Evolutionary conservation across 2,888 invertebrate species (phyloP).

Genomic region (Campoplex nolae): DNA sequence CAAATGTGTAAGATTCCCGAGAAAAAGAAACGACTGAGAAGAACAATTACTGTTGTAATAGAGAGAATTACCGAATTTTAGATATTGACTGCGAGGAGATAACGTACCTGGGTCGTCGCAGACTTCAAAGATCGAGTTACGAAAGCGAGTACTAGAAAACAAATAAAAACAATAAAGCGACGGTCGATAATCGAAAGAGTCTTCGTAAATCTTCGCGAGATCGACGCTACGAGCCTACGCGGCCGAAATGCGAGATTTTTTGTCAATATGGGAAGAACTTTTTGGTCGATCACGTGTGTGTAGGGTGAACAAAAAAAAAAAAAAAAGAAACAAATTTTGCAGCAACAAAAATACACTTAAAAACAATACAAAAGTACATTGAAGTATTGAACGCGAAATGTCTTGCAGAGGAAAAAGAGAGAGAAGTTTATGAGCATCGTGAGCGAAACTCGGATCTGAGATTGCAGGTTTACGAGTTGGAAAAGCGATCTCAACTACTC

Average conservation of each 20-base stretch:
- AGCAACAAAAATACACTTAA: conserved; percentile 68
- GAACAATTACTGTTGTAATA: conserved; percentile 53
- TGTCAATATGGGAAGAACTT: conserved; percentile 73
- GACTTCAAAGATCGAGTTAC: conserved; percentile 77
- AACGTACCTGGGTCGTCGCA: conserved; percentile 78
- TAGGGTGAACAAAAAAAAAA: conserved; percentile 75
- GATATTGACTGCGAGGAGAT: conserved; percentile 79
- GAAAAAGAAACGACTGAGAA: background rate
- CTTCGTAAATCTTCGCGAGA: conserved; percentile 51
- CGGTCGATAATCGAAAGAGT: conserved; percentile 52
- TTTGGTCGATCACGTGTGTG: conserved; percentile 79
- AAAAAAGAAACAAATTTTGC: conserved; percentile 32
- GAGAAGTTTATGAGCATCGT: conserved; percentile 84
- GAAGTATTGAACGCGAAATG: conserved; percentile 83
- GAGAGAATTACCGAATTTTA: conserved; percentile 76
- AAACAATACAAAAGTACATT: conserved; percentile 67
- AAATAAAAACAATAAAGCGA: conserved; percentile 62
- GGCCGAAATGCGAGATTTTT: conserved; percentile 48
- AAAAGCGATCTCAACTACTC: conserved; percentile 84
- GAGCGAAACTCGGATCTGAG: conserved; percentile 84
- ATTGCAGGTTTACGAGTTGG: conserved; percentile 84
- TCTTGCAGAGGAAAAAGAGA: conserved; percentile 84
- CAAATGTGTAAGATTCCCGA: background rate
- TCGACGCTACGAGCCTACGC: conserved; percentile 50
- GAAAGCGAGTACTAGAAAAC: conserved; percentile 58